Evolutionary conservation across 2,113 vertebrate species (phyloP).

Genomic region (Dasyprocta punctata): DNA sequence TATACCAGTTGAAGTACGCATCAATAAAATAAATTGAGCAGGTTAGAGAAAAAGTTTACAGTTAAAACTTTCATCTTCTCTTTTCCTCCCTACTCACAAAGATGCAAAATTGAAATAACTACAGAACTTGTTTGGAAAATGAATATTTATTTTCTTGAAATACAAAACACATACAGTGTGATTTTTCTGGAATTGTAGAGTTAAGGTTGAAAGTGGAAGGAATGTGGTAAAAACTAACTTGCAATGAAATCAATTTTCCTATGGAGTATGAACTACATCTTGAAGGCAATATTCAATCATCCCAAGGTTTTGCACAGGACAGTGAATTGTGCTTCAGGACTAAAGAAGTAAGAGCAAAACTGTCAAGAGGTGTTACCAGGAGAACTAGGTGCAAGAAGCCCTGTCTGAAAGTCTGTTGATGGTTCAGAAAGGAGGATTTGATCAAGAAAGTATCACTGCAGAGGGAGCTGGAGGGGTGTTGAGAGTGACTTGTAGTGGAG

Average conservation of each 20-base stretch:
- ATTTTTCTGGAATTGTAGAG: not conserved
- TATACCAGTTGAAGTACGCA: not conserved
- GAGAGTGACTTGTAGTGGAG: not conserved
- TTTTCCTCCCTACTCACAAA: not conserved
- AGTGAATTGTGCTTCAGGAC: not conserved
- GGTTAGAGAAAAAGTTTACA: not conserved
- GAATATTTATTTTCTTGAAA: not conserved
- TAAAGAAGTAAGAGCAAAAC: not conserved
- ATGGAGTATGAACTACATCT: not conserved
- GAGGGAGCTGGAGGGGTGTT: not conserved
- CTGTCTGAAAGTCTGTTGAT: not conserved
- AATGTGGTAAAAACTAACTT: not conserved
- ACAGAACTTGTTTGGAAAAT: not conserved
- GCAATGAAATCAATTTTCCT: not conserved
- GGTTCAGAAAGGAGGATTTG: not conserved
- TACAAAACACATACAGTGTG: not conserved
- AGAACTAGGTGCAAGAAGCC: not conserved
- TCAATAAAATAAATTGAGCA: not conserved
- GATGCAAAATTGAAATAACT: not conserved
- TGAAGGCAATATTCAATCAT: not conserved
- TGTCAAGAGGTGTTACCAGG: not conserved
- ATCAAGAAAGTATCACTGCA: not conserved
- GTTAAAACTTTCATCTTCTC: not conserved
- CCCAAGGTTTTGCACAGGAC: not conserved
- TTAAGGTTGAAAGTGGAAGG: not conserved